phyloP scores from a whole-genome alignment of 2,113 vertebrate genomes.

The Campylomormyrus tamandua region DNA sequence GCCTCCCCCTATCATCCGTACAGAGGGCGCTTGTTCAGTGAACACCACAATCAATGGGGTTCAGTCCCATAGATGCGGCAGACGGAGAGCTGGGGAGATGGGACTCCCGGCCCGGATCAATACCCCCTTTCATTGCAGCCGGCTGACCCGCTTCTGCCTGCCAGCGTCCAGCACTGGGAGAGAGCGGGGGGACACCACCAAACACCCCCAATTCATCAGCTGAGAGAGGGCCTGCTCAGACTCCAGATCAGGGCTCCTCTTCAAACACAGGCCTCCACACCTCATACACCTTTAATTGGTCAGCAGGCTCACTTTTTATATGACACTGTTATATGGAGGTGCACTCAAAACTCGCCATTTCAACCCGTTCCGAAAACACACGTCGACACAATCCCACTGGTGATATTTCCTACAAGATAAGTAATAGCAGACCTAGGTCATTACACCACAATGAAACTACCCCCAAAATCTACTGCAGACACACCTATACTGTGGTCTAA shows the following conservation, averaged over 20 bases:
- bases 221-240: background rate
- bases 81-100: slow-evolving; percentile 58
- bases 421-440: background rate
- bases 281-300: background rate
- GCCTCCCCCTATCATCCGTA: slow-evolving; percentile 25
- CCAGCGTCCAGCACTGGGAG: slow-evolving; percentile 38
- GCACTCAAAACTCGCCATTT: background rate
- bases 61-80: slow-evolving; percentile 55
- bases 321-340: background rate
- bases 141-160: slow-evolving; percentile 42
- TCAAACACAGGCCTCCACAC: background rate
- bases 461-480: background rate
- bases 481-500: background rate
- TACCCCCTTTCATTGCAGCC: slow-evolving; percentile 58
- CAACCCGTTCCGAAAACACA: background rate
- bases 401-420: background rate
- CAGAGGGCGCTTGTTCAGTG: slow-evolving; percentile 29
- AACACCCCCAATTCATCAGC: slow-evolving; percentile 34
- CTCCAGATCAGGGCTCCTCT: background rate
- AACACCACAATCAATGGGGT: slow-evolving; percentile 54
- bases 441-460: background rate
- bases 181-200: slow-evolving; percentile 29
- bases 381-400: background rate
- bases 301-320: background rate
- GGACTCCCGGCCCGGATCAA: slow-evolving; percentile 57